Base-by-base conservation (phyloP, 2,797 vertebrate species). In the Notolabrus celidotus region DNA sequence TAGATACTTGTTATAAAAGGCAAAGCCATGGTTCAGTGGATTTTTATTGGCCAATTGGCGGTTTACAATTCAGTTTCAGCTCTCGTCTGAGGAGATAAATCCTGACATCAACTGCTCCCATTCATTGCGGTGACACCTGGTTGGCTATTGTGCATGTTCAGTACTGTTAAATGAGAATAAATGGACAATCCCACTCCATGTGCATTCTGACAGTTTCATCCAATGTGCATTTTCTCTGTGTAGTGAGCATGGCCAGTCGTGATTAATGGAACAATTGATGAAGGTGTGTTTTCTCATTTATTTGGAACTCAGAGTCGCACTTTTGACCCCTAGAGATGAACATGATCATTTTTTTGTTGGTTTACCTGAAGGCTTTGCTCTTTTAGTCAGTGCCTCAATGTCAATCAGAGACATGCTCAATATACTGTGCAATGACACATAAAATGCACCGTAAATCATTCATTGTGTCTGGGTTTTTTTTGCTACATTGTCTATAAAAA, bases 1-100 rank as follows among this genome's bases (percentile, higher is more conserved):
- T 16, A 61, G 52, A 63, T 20, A 38, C 72, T 73, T 64, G 64
- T 78, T 74, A 53, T 59, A 76, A 83, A 82, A 73, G 57, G 55
- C 29, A 25, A 20, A 47, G 76, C 63, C 72, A 67, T 58, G 66
- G 60, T 64, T 62, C 77, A 64, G 36, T 57, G 46, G 63, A 74
- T 49, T 34, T 74, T 71, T 74, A 81, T 69, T 69, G 79, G 68
- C 36, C 65, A 60, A 10, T n/a, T 75, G 55, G 74, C 56, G 63
- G 57, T 68, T 61, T 59, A 39, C 16, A 25, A 38, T 79, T 79
- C 31, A 56, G 64, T 68, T 61, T 50, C 41, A 15, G 43, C 39
- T 46, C 34, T 22, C 10, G 60, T 72, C 51, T 60, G 46, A 52
- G 49, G 31, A 33, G 42, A 68, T 36, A 33, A 39, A 53, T 64